These are phyloP conservation scores for Amphilophus citrinellus DNA, from an alignment of 2,113 vertebrate genomes.

Conservation along the genomic window DNA sequence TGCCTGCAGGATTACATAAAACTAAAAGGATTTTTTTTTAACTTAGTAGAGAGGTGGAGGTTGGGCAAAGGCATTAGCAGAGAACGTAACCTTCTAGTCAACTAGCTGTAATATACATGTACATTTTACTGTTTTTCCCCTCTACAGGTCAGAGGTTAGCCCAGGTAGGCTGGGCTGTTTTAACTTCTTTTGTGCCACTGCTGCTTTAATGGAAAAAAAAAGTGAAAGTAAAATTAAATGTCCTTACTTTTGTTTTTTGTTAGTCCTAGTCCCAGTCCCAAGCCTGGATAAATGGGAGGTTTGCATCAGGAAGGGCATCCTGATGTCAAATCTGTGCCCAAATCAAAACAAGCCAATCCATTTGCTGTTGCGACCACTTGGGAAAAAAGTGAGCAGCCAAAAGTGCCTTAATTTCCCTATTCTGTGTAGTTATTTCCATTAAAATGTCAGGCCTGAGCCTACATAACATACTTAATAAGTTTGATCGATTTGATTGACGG, in stretches of 20 bases:
- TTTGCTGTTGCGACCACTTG: neutral
- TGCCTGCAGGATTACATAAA: neutral
- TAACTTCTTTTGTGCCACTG: neutral
- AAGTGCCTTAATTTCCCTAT: too few relatives aligned
- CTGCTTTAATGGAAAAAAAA: neutral
- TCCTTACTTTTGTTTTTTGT: too few relatives aligned
- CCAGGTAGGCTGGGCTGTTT: neutral
- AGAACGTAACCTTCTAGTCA: neutral
- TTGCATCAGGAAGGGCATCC: neutral
- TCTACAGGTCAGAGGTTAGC: neutral
- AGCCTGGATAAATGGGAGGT: neutral
- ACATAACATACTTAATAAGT: neutral
- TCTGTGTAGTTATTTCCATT: neutral
- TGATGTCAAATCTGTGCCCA: neutral
- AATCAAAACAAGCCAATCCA: neutral
- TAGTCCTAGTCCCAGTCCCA: neutral
- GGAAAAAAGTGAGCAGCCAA: neutral
- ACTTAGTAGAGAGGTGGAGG: neutral
- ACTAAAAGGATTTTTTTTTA: neutral
- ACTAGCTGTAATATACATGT: neutral
- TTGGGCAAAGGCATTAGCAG: neutral
- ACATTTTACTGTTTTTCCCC: neutral
- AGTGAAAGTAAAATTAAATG: too few relatives aligned
- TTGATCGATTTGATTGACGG: neutral
- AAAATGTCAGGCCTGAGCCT: neutral